Evolutionary conservation across 2,797 vertebrate genomes (phyloP), one percentile per base, ranked within the genome.

Genomic region (Enteromius trimaculatus): DNA sequence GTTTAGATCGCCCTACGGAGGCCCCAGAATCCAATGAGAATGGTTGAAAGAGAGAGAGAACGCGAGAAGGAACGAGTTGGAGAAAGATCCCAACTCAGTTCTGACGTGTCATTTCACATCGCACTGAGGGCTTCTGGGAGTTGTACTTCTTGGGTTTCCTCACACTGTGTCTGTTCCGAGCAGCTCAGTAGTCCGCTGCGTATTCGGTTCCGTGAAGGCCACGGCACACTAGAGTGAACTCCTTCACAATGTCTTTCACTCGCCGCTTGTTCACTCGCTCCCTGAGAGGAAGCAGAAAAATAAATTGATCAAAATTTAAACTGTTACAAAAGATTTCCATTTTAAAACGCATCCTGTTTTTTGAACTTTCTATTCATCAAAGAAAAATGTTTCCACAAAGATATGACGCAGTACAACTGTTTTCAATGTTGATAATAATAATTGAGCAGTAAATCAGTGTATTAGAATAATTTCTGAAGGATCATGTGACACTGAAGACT

Each of bases 141-240:
- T n/a, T 42, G 79, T 44, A 77, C 71, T 81, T 71, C 90, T 88
- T 16, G 91, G 90, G 90, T 93, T 87, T 86, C 80, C 80, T 82
- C 90, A 80, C 81, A 86, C 83, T 85, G 82, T 88, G 21, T 31
- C 88, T 87, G 87, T 86, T 86, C 77, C 55, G 53, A 68, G 82
- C 75, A 69, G 79, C 86, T 99, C 95, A 99, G 95, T 99, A 99
- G 89, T 99, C 98, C 80, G 98, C 97, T 34, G 98, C 97, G 68
- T 99, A 99, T 89, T 99, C 98, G 0, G 98, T 99, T 84, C 98
- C 98, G n/a, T 99, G 98, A 86, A 99, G 96, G 75, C 98, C 98
- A 90, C 98, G 94, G 92, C 98, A 99, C 89, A 99, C 91, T 83
- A 99, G 90, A 0, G 98, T 99, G 92, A 99, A 99, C 89, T 99